A percentile compares a stretch with the other conserved stretches of the same genome.
Evolutionary conservation across 2,797 vertebrate genomes (phyloP).

Genomic region (Pangasius larnaudii): DNA sequence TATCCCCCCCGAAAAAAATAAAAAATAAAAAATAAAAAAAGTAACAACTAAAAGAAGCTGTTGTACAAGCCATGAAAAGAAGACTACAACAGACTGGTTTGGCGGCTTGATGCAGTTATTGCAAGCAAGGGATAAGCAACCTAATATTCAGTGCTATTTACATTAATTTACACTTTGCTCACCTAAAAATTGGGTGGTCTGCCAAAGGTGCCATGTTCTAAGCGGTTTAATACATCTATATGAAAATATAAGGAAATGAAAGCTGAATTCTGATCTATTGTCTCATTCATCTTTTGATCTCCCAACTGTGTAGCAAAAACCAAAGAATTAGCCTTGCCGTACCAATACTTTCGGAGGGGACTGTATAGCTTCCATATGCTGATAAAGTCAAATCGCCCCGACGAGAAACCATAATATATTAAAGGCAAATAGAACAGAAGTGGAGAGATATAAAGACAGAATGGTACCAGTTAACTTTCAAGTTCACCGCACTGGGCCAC

Average conservation of each 20-base stretch:
- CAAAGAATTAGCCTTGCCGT: background rate
- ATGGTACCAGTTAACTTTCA: background rate
- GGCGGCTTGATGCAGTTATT: background rate
- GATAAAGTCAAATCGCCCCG: background rate
- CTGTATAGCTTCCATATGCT: background rate
- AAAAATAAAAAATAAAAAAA: no score
- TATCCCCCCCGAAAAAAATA: no score
- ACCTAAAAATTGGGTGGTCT: background rate
- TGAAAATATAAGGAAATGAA: background rate
- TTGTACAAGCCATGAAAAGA: no score
- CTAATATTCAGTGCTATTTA: background rate
- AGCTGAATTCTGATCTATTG: background rate
- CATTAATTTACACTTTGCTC: background rate
- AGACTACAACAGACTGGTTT: no score
- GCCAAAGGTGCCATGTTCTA: background rate
- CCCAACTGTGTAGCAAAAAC: background rate
- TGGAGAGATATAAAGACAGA: background rate
- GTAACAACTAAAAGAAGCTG: no score
- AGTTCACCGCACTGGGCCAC: background rate
- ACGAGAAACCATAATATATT: background rate
- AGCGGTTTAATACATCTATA: background rate
- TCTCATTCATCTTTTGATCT: background rate
- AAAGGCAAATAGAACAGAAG: background rate
- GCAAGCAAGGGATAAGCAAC: background rate
- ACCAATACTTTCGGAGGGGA: no score